Conservation (phyloP, 2,888 invertebrate species). For the Thysanoteuthis rhombus region DNA sequence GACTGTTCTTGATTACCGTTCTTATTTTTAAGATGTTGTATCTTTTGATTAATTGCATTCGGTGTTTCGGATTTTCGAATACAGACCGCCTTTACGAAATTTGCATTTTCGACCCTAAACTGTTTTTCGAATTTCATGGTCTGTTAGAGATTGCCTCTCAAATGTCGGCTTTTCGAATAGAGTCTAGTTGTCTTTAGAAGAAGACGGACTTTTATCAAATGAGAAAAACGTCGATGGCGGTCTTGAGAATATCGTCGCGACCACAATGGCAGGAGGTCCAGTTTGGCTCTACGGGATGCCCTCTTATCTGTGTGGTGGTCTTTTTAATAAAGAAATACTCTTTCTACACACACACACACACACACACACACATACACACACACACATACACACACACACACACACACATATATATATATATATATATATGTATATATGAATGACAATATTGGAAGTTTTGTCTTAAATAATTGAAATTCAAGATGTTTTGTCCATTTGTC, state of each 20-base stretch:
- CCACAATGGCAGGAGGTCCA: neutral
- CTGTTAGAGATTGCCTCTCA: neutral
- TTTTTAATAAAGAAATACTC: no score
- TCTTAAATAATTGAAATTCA: no score
- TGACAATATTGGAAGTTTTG: no score
- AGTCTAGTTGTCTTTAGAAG: neutral
- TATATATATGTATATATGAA: no score
- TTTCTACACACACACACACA: no score
- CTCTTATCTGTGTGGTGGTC: neutral
- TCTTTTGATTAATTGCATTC: neutral
- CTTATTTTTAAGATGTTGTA: neutral
- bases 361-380: no score
- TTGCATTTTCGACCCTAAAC: neutral
- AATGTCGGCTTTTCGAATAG: neutral
- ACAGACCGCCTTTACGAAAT: neutral
- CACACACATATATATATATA: no score
- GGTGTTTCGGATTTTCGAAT: neutral
- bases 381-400: no score
- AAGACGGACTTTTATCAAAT: neutral
- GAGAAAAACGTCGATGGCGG: neutral
- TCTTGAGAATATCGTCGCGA: neutral
- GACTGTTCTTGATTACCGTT: neutral
- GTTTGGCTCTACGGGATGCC: neutral
- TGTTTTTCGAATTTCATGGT: constrained; percentile 12
- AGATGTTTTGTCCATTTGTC: no score